Conservation (phyloP, 2,113 vertebrate genomes). For the Campylomormyrus tamandua region DNA sequence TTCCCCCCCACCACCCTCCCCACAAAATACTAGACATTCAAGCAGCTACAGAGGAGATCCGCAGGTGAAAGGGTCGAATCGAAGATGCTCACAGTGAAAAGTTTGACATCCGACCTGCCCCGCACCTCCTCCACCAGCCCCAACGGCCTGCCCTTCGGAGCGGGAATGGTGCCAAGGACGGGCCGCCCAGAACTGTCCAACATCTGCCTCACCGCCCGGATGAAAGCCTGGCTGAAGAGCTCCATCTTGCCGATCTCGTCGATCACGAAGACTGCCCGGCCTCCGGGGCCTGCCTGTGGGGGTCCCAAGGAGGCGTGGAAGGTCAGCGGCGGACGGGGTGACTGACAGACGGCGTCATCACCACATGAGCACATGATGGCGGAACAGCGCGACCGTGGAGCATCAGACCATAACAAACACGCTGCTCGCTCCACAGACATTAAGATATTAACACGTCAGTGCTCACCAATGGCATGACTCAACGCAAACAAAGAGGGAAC, state of each 20-base stretch:
- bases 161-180: slow-evolving; percentile 83
- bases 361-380: not conserved
- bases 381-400: not conserved
- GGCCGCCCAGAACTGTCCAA: slow-evolving; percentile 56
- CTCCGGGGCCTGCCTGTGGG: not conserved
- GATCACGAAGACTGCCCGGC: slow-evolving; percentile 66
- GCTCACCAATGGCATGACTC: not conserved
- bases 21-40: not conserved
- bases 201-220: slow-evolving; percentile 65
- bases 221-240: slow-evolving; percentile 86
- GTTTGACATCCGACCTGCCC: slow-evolving; percentile 68
- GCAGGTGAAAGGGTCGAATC: not conserved
- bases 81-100: slow-evolving; percentile 75
- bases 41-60: not conserved
- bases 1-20: not conserved
- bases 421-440: not conserved
- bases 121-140: slow-evolving; percentile 86
- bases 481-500: not conserved
- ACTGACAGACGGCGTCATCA: too few relatives aligned
- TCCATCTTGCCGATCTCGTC: slow-evolving; percentile 98
- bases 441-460: not conserved
- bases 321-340: not conserved
- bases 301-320: not conserved
- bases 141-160: slow-evolving; percentile 76
- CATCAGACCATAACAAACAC: too few relatives aligned